Percentiles rank a stretch among this genome's conserved stretches.
Evolutionary conservation across 2,113 vertebrate species (phyloP).

Genomic region (Kryptolebias marmoratus): DNA sequence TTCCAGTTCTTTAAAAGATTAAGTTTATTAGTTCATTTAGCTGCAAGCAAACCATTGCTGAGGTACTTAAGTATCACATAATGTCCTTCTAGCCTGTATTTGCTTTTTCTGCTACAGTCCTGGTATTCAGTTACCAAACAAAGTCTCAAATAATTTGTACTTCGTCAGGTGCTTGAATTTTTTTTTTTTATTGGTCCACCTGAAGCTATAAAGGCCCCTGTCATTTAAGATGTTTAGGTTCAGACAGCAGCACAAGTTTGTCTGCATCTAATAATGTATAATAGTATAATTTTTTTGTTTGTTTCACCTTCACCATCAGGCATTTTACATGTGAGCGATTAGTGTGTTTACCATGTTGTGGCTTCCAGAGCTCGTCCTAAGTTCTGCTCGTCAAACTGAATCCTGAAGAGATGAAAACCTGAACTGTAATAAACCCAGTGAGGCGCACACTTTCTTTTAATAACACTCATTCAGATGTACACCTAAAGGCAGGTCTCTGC

Average conservation of each 20-base stretch:
- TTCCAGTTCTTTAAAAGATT: background rate
- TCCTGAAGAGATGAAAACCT: background rate
- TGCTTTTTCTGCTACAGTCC: background rate
- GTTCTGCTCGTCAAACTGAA: background rate
- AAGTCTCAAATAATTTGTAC: background rate
- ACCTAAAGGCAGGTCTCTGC: slow-evolving; percentile 20
- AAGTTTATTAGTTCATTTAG: background rate
- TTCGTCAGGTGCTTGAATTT: background rate
- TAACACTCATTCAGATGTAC: background rate
- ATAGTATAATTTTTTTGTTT: background rate
- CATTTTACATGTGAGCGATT: background rate
- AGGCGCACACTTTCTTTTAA: background rate
- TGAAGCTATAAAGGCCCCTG: background rate
- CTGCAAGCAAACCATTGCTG: background rate
- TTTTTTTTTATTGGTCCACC: background rate
- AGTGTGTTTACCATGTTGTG: background rate
- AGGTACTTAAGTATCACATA: too few species aligned
- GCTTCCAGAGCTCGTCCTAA: background rate
- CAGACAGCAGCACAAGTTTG: background rate
- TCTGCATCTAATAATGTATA: background rate
- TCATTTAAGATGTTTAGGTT: background rate
- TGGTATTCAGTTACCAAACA: background rate
- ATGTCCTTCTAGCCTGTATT: too few species aligned
- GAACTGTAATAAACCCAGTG: background rate
- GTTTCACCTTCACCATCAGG: background rate